Percentiles rank a stretch among this genome's conserved stretches.
Conservation (phyloP, 2,797 vertebrate species). For the Tragopan temminckii region DNA sequence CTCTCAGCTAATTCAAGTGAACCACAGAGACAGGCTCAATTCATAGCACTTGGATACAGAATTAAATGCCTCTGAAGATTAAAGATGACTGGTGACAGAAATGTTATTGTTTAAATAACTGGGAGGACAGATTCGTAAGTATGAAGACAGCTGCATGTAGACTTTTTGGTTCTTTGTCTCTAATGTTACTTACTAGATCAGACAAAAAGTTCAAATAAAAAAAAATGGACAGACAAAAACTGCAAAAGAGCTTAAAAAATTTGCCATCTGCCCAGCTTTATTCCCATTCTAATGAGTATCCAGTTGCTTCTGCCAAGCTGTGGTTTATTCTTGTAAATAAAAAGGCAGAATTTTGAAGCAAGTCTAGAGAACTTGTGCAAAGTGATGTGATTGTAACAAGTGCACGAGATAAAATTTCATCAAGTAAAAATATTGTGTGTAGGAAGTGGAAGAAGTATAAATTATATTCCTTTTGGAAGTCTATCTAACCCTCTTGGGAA, state of each 20-base stretch:
- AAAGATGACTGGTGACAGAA: background rate
- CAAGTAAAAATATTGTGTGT: background rate
- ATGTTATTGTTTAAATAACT: background rate
- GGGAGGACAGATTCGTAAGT: background rate
- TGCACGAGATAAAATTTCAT: background rate
- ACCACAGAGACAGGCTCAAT: background rate
- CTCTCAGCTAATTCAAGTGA: constrained; percentile 10
- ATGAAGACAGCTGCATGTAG: accelerated
- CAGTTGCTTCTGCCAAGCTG: background rate
- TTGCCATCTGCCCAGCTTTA: background rate
- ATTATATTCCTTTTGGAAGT: background rate
- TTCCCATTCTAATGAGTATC: background rate
- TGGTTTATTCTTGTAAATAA: background rate
- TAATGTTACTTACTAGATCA: background rate
- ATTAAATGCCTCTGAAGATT: background rate
- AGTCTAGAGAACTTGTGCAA: background rate
- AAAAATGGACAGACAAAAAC: background rate
- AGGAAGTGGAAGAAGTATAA: accelerated
- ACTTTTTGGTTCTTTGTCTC: background rate
- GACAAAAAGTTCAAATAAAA: background rate
- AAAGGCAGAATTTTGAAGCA: background rate
- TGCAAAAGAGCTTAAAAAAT: background rate
- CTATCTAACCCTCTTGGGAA: background rate
- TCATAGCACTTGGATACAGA: background rate
- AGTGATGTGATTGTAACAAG: background rate